Conservation (phyloP, 2,113 vertebrate genomes). For the Glaucomys volans region DNA sequence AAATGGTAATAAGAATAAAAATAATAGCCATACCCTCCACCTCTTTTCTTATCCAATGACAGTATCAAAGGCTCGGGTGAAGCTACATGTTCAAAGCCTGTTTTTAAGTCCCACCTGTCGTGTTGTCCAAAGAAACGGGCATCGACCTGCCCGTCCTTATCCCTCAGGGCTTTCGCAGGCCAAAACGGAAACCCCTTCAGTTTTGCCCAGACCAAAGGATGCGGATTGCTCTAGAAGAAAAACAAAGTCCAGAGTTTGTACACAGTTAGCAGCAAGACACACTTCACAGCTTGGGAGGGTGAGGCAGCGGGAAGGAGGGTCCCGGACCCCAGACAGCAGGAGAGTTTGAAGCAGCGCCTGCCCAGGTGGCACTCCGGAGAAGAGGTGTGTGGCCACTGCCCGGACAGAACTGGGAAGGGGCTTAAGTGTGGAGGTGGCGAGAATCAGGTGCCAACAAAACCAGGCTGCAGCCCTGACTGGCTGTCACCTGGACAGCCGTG, state of each 20-base stretch:
- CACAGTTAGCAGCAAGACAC: neutral
- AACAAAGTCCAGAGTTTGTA: constrained; percentile 73
- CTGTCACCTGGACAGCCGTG: fast-evolving
- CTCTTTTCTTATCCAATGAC: neutral
- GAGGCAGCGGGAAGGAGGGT: fast-evolving
- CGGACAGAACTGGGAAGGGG: neutral
- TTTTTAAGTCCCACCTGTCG: constrained; percentile 91
- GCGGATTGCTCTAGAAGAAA: constrained; percentile 95
- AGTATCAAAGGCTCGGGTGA: neutral
- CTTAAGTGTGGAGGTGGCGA: too few relatives aligned
- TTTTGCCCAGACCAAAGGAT: constrained; percentile 98
- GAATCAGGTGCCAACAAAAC: fast-evolving
- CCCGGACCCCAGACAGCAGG: neutral
- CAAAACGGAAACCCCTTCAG: constrained; percentile 99
- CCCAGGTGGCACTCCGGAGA: fast-evolving
- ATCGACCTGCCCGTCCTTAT: constrained; percentile 98
- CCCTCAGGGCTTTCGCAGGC: constrained; percentile 98
- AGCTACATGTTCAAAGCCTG: neutral
- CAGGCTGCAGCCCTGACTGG: neutral
- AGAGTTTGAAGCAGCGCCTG: neutral
- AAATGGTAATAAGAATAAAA: neutral
- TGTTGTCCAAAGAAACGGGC: constrained; percentile 99
- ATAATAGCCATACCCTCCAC: neutral
- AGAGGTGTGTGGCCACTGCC: neutral
- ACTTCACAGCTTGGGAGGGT: neutral